phyloP scores from a whole-genome alignment of 2,888 invertebrate genomes.

The Rotaria socialis region DNA sequence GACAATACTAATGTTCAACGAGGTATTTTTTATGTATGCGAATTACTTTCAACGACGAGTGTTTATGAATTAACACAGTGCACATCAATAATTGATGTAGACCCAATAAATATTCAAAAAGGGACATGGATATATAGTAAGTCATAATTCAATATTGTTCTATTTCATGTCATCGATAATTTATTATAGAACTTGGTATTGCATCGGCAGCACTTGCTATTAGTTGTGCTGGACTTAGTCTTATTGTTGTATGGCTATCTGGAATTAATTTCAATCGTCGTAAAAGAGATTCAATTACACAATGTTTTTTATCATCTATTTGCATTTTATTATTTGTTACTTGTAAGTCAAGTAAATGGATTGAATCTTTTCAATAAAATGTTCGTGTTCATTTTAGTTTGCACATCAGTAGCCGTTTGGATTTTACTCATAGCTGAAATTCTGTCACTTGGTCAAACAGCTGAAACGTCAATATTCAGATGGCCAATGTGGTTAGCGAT shows the following conservation, averaged over 20 bases:
- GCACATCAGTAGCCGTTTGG: background rate
- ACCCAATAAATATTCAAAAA: background rate
- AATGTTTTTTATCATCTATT: background rate
- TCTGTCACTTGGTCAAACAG: background rate
- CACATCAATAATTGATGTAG: background rate
- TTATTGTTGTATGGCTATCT: background rate
- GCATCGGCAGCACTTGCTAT: background rate
- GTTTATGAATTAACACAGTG: background rate
- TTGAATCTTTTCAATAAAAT: background rate
- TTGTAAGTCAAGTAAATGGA: background rate
- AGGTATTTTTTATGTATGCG: background rate
- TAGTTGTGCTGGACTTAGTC: background rate
- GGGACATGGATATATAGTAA: background rate
- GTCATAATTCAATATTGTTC: background rate
- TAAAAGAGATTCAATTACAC: background rate
- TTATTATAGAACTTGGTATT: background rate
- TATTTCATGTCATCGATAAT: background rate
- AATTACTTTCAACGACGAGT: too few relatives aligned
- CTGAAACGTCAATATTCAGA: background rate
- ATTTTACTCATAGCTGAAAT: background rate
- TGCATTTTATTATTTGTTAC: background rate
- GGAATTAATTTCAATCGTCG: background rate
- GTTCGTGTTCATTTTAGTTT: background rate
- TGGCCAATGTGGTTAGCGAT: conserved; percentile 6
- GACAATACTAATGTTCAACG: background rate